Base-by-base conservation (phyloP, 2,888 invertebrate genomes). In the Volucella inflata region DNA sequence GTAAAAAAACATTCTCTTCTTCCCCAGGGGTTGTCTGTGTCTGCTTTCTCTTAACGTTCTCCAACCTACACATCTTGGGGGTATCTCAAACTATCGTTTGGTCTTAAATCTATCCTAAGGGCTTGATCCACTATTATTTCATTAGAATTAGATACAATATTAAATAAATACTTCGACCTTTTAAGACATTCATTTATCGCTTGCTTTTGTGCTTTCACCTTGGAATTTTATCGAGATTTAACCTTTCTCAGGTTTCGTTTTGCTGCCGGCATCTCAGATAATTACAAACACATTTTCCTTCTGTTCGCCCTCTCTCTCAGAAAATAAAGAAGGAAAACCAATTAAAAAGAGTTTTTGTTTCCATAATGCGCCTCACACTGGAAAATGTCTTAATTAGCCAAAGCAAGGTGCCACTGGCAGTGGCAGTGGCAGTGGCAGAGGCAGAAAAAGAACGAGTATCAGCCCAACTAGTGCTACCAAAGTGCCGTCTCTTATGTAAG, bases 301-400 rank as follows among this genome's bases (percentile, higher is more conserved):
- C 21, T 17, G n/a, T n/a, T n/a, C n/a, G n/a, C 55, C 16, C 14
- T 50, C 44, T n/a, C n/a, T n/a, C n/a, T n/a, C n/a, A n/a, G 14
- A 36, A 36, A 38, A 65, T 67, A 48, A 50, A 57, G 50, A 72
- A 71, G 55, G 59, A 60, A 62, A 83, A 77, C 78, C 82, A 82
- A 78, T 84, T 75, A 84, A 84, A 83, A 84, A 79, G 74, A 79
- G 72, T 79, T 74, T 70, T 40, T 51, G 10, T 51, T 51, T 62
- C 44, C 46, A 42, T 67, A 62, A 72, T 78, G 59, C 48, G 75
- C 71, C 76, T 53, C 40, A 72, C 65, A 67, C 67, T 78, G 71
- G 30, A 76, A 72, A 85, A 81, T 85, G 46, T 64, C 81, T 76
- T 85, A 85, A 85, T 85, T 81, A 81, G 81, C 72, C 67, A 40